phyloP scores from a whole-genome alignment of 2,888 invertebrate genomes.

The Trachelus tabidus region DNA sequence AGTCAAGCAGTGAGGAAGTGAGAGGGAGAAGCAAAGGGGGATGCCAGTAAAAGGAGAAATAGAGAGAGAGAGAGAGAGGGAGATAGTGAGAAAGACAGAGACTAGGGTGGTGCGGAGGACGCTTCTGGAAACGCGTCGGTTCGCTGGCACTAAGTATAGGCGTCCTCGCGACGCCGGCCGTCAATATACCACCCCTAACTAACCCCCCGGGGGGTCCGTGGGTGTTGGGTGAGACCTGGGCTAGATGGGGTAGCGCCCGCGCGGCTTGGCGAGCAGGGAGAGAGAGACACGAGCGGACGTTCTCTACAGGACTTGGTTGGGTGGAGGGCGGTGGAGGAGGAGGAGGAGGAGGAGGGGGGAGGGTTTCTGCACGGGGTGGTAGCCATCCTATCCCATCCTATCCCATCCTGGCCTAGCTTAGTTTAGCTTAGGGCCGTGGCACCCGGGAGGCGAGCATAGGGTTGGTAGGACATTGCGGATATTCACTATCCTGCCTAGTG shows the following conservation, averaged over 20 bases:
- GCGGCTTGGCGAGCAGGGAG: constrained; percentile 8
- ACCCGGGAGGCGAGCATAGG: constrained; percentile 40
- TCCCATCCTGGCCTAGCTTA: constrained; percentile 58
- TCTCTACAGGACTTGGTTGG: constrained; percentile 16
- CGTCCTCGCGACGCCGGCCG: constrained; percentile 66
- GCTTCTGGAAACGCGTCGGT: constrained; percentile 59
- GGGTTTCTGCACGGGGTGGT: constrained; percentile 41
- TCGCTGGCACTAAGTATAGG: constrained; percentile 65
- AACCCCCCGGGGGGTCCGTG: constrained; percentile 48
- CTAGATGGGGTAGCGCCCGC: constrained; percentile 39
- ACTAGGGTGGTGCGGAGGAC: constrained; percentile 41
- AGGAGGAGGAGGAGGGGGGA: constrained; percentile 29
- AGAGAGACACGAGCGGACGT: constrained; percentile 11
- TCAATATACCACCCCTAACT: constrained; percentile 66
- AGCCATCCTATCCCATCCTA: constrained; percentile 42
- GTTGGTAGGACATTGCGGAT: constrained; percentile 64
- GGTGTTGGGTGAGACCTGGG: constrained; percentile 46
- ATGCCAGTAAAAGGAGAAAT: neutral
- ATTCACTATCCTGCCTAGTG: constrained; percentile 58
- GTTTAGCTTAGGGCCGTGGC: constrained; percentile 55
- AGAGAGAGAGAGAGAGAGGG: constrained; percentile 5
- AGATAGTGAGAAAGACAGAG: constrained; percentile 24
- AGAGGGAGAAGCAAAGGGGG: neutral
- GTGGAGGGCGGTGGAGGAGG: constrained; percentile 29
- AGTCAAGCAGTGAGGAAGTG: constrained; percentile 6